Conservation (phyloP, 2,113 vertebrate genomes). For the Eclectus roratus region DNA sequence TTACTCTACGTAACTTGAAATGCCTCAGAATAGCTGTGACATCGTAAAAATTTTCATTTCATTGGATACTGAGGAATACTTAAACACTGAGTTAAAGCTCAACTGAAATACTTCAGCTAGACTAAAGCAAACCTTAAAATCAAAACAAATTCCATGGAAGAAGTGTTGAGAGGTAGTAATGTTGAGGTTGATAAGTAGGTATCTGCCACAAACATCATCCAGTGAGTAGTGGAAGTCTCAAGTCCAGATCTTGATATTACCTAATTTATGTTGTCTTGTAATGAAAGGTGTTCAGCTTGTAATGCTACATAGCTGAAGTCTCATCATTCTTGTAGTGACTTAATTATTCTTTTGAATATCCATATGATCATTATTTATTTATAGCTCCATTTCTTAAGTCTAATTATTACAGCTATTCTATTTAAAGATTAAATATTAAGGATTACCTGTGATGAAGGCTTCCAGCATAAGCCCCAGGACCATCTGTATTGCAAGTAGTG, state of each 20-base stretch:
- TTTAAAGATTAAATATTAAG: neutral
- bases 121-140: neutral
- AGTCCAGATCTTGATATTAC: neutral
- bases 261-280: neutral
- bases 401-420: neutral
- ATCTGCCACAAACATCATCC: neutral
- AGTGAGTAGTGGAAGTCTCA: neutral
- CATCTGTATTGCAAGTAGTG: slow-evolving; percentile 95
- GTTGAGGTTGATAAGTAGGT: neutral
- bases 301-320: neutral
- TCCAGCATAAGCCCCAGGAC: slow-evolving; percentile 96
- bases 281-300: neutral
- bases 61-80: neutral
- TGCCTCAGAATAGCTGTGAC: neutral
- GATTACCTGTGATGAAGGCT: slow-evolving; percentile 96
- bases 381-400: neutral
- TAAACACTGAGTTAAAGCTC: neutral
- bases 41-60: neutral
- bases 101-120: neutral
- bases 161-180: neutral
- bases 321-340: neutral
- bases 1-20: neutral
- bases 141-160: neutral
- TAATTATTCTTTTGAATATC: neutral
- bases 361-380: neutral